These are phyloP conservation scores for Gnathonemus echidnorhynchus DNA, from an alignment of 2,113 vertebrate species.

Conservation along the genomic window DNA sequence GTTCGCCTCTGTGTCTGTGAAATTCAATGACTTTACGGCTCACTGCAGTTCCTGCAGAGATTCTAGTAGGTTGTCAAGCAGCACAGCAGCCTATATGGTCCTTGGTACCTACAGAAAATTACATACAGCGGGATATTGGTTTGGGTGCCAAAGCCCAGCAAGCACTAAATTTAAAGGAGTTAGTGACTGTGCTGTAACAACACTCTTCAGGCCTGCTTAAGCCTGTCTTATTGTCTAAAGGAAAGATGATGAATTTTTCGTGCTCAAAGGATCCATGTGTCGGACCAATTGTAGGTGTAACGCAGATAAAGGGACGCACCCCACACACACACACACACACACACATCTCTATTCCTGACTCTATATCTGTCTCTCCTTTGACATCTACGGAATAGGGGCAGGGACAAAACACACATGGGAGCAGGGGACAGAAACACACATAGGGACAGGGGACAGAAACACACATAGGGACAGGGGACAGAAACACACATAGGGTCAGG, in stretches of 20 bases:
- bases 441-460: too few species aligned
- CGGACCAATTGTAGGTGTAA: background rate
- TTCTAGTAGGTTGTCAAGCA: background rate
- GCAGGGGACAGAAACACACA: background rate
- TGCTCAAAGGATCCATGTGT: background rate
- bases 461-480: too few species aligned
- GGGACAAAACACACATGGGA: background rate
- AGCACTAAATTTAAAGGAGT: background rate
- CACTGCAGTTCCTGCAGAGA: background rate
- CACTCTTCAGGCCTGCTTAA: background rate
- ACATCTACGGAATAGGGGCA: background rate
- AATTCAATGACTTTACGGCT: background rate
- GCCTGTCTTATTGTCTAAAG: background rate
- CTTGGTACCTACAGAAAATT: background rate
- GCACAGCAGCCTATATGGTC: background rate
- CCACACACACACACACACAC: background rate
- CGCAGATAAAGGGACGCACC: background rate
- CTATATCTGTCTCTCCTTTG: background rate
- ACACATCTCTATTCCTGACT: background rate
- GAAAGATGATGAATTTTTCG: background rate
- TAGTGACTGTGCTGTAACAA: background rate
- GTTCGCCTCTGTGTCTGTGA: background rate
- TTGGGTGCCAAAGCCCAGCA: background rate
- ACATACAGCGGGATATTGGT: background rate
- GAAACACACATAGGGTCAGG: background rate